Evolutionary conservation across 2,797 vertebrate species (phyloP).

Genomic region (Gymnocypris eckloni): DNA sequence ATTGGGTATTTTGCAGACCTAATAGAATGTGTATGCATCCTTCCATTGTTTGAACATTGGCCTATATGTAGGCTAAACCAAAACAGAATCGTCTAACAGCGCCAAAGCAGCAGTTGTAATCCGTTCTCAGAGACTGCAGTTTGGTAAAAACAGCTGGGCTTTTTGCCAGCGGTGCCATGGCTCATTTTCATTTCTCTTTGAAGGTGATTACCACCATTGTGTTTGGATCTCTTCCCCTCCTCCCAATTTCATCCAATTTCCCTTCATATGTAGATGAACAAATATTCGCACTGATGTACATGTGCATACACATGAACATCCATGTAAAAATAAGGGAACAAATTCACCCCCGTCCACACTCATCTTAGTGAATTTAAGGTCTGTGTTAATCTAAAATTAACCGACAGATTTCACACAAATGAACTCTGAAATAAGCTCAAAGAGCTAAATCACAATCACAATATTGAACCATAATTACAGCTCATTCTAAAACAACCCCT

Average conservation of each 20-base stretch:
- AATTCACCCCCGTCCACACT: slow-evolving; percentile 18
- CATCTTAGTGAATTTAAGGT: neutral
- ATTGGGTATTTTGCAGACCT: neutral
- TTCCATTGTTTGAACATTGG: slow-evolving; percentile 24
- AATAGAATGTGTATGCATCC: slow-evolving; percentile 21
- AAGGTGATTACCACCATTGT: slow-evolving; percentile 64
- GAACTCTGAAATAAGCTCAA: neutral
- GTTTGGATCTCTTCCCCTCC: slow-evolving; percentile 54
- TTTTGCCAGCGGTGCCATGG: slow-evolving; percentile 52
- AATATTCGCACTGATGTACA: slow-evolving; percentile 3
- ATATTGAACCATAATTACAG: neutral
- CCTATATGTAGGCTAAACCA: slow-evolving; percentile 24
- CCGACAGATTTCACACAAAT: neutral
- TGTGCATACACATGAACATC: slow-evolving; percentile 19
- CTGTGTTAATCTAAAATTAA: neutral
- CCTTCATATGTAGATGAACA: slow-evolving; percentile 48
- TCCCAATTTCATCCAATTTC: slow-evolving; percentile 46
- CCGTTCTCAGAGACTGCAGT: slow-evolving; percentile 27
- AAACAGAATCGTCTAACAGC: slow-evolving; percentile 36
- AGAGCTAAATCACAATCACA: neutral
- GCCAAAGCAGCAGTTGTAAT: slow-evolving; percentile 23
- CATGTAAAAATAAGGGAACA: neutral
- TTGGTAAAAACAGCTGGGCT: slow-evolving; percentile 39
- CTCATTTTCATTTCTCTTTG: slow-evolving; percentile 64
- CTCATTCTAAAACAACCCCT: slow-evolving; percentile 51